These are phyloP conservation scores for Atrina japonica DNA, from an alignment of 2,888 invertebrate genomes.

Conservation along the genomic window DNA sequence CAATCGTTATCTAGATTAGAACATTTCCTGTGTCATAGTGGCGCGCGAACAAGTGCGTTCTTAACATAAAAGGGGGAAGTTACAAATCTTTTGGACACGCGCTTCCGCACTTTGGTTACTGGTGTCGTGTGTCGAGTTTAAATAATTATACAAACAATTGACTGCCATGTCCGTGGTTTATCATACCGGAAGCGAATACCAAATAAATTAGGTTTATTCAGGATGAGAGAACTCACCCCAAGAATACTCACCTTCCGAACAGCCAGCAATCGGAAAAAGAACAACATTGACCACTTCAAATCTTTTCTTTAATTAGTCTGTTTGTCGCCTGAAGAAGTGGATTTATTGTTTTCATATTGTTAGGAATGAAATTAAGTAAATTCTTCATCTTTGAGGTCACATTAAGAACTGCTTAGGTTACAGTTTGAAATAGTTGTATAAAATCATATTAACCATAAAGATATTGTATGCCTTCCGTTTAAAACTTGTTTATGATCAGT, in stretches of 20 bases:
- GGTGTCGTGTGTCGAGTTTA: constrained; percentile 43
- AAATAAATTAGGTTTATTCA: constrained; percentile 40
- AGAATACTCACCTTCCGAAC: constrained; percentile 36
- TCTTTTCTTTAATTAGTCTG: constrained; percentile 39
- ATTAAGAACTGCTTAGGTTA: background rate
- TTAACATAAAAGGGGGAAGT: constrained; percentile 27
- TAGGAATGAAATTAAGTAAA: too few relatives aligned
- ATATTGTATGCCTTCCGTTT: too few relatives aligned
- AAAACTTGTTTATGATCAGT: too few relatives aligned
- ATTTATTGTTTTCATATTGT: constrained; percentile 32
- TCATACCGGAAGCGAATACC: constrained; percentile 42
- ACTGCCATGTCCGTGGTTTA: constrained; percentile 29
- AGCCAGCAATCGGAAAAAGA: constrained; percentile 41
- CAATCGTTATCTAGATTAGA: constrained; percentile 16
- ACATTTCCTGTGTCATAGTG: constrained; percentile 16
- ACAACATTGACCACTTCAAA: constrained; percentile 33
- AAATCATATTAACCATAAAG: too few relatives aligned
- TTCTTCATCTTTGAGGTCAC: background rate
- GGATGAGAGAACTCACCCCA: constrained; percentile 33
- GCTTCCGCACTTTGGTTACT: constrained; percentile 35
- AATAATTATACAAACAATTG: constrained; percentile 34
- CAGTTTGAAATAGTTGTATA: too few relatives aligned
- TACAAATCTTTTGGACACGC: constrained; percentile 45
- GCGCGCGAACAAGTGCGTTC: constrained; percentile 20
- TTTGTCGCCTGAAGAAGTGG: constrained; percentile 41